phyloP scores from a whole-genome alignment of 2,113 vertebrate species.

The Melanotaenia duboulayi region DNA sequence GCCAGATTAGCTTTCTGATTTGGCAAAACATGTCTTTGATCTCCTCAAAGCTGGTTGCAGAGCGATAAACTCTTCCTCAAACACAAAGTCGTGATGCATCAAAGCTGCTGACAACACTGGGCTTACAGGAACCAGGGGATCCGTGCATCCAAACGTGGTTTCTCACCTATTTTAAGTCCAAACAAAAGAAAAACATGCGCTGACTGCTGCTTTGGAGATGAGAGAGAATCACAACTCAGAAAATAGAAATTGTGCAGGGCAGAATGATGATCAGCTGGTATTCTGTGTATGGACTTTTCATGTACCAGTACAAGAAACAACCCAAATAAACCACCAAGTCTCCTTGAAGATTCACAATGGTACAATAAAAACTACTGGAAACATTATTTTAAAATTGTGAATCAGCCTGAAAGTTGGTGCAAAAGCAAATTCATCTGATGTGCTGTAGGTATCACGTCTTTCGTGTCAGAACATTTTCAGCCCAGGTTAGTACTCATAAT shows the following conservation, averaged over 20 bases:
- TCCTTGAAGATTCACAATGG: too few species aligned
- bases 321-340: too few species aligned
- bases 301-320: too few species aligned
- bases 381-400: neutral
- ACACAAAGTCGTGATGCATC: conserved; percentile 45
- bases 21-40: conserved; percentile 57
- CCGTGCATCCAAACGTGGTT: conserved; percentile 28
- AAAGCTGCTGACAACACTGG: conserved; percentile 40
- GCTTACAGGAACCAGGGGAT: conserved; percentile 17
- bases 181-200: conserved; percentile 44
- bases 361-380: neutral
- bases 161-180: conserved; percentile 32
- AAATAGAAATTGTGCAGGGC: conserved; percentile 19
- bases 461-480: conserved; percentile 1
- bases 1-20: conserved; percentile 66
- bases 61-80: conserved; percentile 58
- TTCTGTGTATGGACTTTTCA: too few species aligned
- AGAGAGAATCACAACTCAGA: conserved; percentile 19
- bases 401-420: neutral
- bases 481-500: conserved; percentile 13
- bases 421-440: neutral
- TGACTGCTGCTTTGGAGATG: conserved; percentile 26
- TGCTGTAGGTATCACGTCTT: neutral
- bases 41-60: conserved; percentile 43
- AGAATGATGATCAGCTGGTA: neutral